Base-by-base conservation (phyloP, 2,888 invertebrate genomes). In the Keiferia lycopersicella region DNA sequence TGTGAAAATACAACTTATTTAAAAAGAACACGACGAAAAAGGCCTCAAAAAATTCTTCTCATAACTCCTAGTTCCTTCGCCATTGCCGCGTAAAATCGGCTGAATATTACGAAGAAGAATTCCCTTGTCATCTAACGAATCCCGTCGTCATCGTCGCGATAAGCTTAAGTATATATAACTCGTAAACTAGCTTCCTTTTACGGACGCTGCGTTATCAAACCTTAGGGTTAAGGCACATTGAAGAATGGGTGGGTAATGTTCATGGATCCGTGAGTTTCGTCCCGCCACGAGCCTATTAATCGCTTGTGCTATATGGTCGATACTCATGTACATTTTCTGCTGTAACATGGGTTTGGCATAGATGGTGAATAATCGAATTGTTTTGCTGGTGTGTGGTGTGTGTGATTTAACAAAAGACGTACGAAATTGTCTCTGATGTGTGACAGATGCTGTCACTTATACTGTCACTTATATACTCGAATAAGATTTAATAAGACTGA, bases 101-200 rank as follows among this genome's bases (percentile, higher is more conserved):
- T 71, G 69, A 74, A 75, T 73, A 74, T 78, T 77, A 78, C 75
- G 73, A 79, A 78, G 78, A 76, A 26, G 26, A 34, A 34, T 34
- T 34, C 34, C 34, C 10, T 34, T 34, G 34, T 34, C 34, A 34
- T 34, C 34, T 34, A 34, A 34, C 34, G 34, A 34, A 79, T 75
- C 77, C 79, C 76, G 74, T 75, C 78, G 78, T 82, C 81, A 81
- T 81, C 81, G 77, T 77, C 67, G 16, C 59, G 82, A 83, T 83
- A 83, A 83, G 79, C 69, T 73, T 79, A 77, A 82, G 75, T 79
- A 78, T 65, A 70, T 68, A 70, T 81, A 77, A 80, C 81, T 78
- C 78, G 81, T 78, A 78, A 77, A 80, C 76, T 77, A 74, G 78
- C 80, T 81, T 81, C 79, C 77, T 75, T 80, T 82, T 81, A 83